These are phyloP conservation scores for Drosophila navojoa DNA, from an alignment of 1,140 invertebrate species.

Conservation along the genomic window DNA sequence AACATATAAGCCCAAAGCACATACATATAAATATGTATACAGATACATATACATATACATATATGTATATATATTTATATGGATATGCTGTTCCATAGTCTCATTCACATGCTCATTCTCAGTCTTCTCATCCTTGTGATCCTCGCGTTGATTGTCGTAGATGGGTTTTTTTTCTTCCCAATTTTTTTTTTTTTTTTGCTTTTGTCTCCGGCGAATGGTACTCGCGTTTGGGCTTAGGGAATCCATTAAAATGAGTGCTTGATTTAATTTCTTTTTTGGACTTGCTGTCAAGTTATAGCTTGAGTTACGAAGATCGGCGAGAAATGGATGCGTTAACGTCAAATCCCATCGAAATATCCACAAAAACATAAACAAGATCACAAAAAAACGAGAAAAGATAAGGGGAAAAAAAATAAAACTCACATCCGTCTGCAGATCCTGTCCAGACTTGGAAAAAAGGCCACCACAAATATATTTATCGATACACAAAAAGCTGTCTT, in stretches of 20 bases:
- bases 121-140: neutral
- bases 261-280: conserved; percentile 63
- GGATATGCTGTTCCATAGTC: conserved; percentile 33
- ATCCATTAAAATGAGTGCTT: conserved; percentile 76
- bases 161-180: too few relatives aligned
- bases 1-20: neutral
- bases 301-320: conserved; percentile 58
- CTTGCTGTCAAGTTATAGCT: conserved; percentile 59
- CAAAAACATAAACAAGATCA: conserved; percentile 18
- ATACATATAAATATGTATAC: neutral
- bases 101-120: conserved; percentile 11
- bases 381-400: too few relatives aligned
- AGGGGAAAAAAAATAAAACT: conserved; percentile 4
- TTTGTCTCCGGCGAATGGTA: conserved; percentile 22
- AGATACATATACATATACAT: too few relatives aligned
- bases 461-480: conserved; percentile 44
- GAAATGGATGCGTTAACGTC: conserved; percentile 64
- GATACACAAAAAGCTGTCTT: conserved; percentile 42
- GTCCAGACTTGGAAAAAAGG: conserved; percentile 24
- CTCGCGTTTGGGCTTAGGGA: conserved; percentile 48
- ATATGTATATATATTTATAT: too few relatives aligned
- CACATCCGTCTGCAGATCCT: conserved; percentile 51
- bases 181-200: too few relatives aligned
- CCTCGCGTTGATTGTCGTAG: conserved; percentile 15
- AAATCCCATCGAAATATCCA: conserved; percentile 33